Evolutionary conservation across 2,888 invertebrate genomes (phyloP), one percentile per base, ranked within the genome.

Genomic region (Trichogramma dendrolimi): DNA sequence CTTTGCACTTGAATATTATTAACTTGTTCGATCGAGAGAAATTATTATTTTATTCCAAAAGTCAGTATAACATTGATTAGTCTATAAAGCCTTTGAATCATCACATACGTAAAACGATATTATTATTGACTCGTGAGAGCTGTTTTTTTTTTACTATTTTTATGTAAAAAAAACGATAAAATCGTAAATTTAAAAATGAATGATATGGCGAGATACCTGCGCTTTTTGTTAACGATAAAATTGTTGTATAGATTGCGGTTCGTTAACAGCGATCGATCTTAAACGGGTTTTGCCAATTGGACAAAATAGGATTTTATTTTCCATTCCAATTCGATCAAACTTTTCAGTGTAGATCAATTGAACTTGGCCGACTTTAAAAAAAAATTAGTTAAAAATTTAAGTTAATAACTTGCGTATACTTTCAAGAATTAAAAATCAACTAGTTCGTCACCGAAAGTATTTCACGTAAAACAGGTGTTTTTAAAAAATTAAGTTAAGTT

Each of bases 31-130:
- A 63, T 65, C 60, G 65, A 65, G 63, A 63, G 61, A 61, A 55
- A 62, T 65, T 39, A 62, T 43, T 27, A 27, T 27, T 27, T 27
- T 27, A 27, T 27, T 27, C 27, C 27, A 49, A 62, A 62, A 62
- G 60, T 63, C 59, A 63, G 63, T 65, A 60, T 66, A 64, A 66
- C 71, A 69, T 67, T 69, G 70, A 75, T 78, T 76, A 76, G 73
- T 77, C 67, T 71, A 27, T 27, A 62, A 71, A 78, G 71, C 74
- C 70, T 70, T 69, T 69, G 63, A 63, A 63, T 69, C 70, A 68
- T 67, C 65, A 67, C 63, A 67, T 63, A 63, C 64, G 67, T 71
- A 68, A 64, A 64, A 62, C 66, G 63, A 64, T 66, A 66, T 64
- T 64, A 62, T 66, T 66, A 66, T 64, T 58, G 62, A 66, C 64